Conservation (phyloP, 1,140 invertebrate genomes). For the Meloidogyne floridensis region DNA sequence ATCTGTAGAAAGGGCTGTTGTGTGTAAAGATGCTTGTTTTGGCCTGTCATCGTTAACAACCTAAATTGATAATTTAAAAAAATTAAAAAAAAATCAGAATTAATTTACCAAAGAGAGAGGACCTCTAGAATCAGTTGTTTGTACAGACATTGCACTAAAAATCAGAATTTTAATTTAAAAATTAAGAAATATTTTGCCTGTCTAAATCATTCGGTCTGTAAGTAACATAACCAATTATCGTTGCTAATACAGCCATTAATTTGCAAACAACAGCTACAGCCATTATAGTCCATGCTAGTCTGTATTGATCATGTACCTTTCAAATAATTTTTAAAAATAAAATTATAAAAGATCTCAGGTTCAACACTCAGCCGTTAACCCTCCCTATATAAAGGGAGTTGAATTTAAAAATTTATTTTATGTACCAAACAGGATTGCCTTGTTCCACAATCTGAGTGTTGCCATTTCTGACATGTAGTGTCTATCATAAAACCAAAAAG, state of each 20-base stretch:
- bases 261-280: slow-evolving; percentile 64
- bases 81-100: background rate
- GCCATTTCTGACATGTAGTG: slow-evolving; percentile 64
- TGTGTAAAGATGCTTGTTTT: background rate
- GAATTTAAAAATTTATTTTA: background rate
- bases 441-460: slow-evolving; percentile 56
- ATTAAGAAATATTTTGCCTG: slow-evolving; percentile 30
- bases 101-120: slow-evolving; percentile 52
- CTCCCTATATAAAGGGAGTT: no score
- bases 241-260: slow-evolving; percentile 61
- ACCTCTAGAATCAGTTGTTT: slow-evolving; percentile 56
- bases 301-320: slow-evolving; percentile 50
- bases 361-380: no score
- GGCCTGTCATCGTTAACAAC: slow-evolving; percentile 53
- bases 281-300: slow-evolving; percentile 63
- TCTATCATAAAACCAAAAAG: slow-evolving; percentile 64
- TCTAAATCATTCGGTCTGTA: slow-evolving; percentile 62
- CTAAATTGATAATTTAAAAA: background rate
- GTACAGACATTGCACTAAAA: slow-evolving; percentile 50
- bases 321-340: no score
- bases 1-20: slow-evolving; percentile 23
- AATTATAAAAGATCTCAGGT: no score
- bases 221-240: slow-evolving; percentile 65
- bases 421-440: slow-evolving; percentile 58
- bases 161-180: background rate